Base-by-base conservation (phyloP, 1,140 invertebrate species). In the Saccostrea glomerata region DNA sequence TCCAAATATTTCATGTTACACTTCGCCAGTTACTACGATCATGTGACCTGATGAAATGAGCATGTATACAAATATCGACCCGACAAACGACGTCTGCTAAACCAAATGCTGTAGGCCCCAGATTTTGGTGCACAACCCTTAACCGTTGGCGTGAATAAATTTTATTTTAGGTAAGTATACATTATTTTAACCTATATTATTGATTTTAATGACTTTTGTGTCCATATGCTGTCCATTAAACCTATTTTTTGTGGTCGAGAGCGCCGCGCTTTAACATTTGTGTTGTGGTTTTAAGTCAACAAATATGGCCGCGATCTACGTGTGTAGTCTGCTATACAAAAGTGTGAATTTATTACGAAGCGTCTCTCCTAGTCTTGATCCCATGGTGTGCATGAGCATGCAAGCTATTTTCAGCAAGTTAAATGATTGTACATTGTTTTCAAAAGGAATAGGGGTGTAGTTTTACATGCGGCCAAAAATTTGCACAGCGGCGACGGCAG, bases 251-350 rank as follows among this genome's bases (percentile, higher is more conserved):
- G 70, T 25, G 70, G 70, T 77, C 15, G 70, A 77, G 70, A 9
- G 23, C 7, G 30, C 70, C 13, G 6, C 23, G 70, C 23, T 30
- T 17, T 25, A 77, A 77, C 25, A 36, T 77, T 36, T 36, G 15
- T 77, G 70, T 77, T 77, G 70, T 77, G 70, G 70, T 77, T 77
- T 77, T 77, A 36, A 77, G 70, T 77, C 70, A 77, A 77, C 70
- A 77, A 77, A 77, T 36, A 77, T 77, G 70, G 70, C 70, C 23
- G 70, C 70, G 23, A 36, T 30, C 70, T 77, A 77, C 70, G 70
- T 77, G 70, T 77, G 70, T 36, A 77, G 70, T 77, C 70, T 77
- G 70, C 70, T 77, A 63, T 20, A 30, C 23, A 9, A 25, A 77
- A 30, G 70, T 77, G 70, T 77, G 25, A 77, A 77, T 15, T 77